Evolutionary conservation across 2,888 invertebrate genomes (phyloP).

Genomic region (Eupithecia subfuscata): DNA sequence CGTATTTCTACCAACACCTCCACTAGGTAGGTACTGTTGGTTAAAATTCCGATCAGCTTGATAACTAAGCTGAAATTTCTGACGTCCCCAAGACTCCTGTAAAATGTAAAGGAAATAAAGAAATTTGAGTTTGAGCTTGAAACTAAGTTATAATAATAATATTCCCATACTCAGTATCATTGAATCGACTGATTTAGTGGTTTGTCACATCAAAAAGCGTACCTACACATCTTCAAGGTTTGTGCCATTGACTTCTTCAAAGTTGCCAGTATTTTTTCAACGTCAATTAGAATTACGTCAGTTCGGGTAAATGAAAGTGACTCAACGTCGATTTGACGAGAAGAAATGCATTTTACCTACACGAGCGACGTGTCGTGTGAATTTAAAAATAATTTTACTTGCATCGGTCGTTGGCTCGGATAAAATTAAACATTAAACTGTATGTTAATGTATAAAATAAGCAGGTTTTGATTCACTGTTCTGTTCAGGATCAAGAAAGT

Average conservation of each 20-base stretch:
- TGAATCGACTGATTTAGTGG: conserved; percentile 2
- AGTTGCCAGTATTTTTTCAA: conserved; percentile 36
- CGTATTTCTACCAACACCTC: too few relatives aligned
- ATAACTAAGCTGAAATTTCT: not conserved
- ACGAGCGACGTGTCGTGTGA: conserved; percentile 45
- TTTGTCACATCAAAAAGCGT: conserved; percentile 20
- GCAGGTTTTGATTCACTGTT: conserved; percentile 70
- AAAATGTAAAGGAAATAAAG: not conserved
- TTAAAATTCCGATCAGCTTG: not conserved
- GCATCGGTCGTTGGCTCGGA: conserved; percentile 73
- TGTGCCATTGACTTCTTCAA: conserved; percentile 36
- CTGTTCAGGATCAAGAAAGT: conserved; percentile 54
- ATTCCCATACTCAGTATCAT: not conserved
- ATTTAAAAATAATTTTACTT: conserved; percentile 49
- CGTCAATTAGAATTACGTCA: conserved; percentile 37
- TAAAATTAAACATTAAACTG: conserved; percentile 82
- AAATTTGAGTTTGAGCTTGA: not conserved
- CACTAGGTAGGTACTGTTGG: not conserved
- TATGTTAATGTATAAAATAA: conserved; percentile 78
- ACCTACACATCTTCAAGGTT: conserved; percentile 36
- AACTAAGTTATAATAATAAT: not conserved
- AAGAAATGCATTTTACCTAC: conserved; percentile 43
- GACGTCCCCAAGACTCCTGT: not conserved
- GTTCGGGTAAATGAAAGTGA: conserved; percentile 34
- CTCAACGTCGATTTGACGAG: conserved; percentile 36